Conservation (phyloP, 2,888 invertebrate species). For the Xestobium rufovillosum region DNA sequence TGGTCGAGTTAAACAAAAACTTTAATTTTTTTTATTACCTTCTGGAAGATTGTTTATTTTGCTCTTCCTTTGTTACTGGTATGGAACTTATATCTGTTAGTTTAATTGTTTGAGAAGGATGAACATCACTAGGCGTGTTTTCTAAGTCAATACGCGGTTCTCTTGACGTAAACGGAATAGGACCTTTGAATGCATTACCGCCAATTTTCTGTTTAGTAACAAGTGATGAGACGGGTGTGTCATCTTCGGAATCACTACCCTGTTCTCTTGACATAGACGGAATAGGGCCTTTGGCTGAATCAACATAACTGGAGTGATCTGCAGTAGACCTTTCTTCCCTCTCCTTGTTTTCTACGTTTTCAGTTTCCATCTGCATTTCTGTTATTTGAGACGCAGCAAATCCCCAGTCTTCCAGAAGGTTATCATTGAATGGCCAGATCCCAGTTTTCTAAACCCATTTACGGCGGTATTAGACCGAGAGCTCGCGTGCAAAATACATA, state of each 20-base stretch:
- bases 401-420: constrained; percentile 4
- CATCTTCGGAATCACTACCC: constrained; percentile 1
- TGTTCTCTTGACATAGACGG: not conserved
- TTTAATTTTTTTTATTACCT: not conserved
- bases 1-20: too few species aligned
- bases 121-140: too few species aligned
- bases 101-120: too few species aligned
- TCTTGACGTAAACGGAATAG: too few species aligned
- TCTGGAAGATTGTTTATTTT: not conserved
- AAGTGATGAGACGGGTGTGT: not conserved
- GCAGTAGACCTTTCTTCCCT: not conserved
- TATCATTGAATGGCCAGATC: constrained; percentile 12
- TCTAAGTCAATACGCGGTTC: too few species aligned
- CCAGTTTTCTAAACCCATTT: constrained; percentile 12
- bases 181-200: too few species aligned
- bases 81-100: too few species aligned
- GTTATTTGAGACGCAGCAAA: too few species aligned
- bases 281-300: not conserved
- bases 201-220: constrained; percentile 1
- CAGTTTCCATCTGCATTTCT: too few species aligned
- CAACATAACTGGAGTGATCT: too few species aligned
- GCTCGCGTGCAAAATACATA: too few species aligned
- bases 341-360: not conserved
- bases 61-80: not conserved
- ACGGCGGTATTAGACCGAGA: too few species aligned